Conservation (phyloP, 2,113 vertebrate species). For the Melozone crissalis region DNA sequence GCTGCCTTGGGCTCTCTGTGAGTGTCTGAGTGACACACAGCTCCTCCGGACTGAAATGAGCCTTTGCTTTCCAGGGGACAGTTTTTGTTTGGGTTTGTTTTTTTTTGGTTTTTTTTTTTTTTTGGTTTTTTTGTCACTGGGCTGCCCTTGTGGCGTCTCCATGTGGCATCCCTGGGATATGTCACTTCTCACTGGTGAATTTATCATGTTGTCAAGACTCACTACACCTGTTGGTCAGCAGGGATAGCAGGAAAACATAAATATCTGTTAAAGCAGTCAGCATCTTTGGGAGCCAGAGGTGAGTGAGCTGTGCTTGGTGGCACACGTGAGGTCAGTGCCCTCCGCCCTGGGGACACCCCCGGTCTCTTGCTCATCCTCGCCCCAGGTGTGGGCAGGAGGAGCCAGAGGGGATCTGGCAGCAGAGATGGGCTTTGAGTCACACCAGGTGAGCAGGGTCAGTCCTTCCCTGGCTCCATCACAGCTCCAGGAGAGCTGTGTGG, state of each 20-base stretch:
- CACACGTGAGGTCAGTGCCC: accelerated
- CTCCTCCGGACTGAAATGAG: not conserved
- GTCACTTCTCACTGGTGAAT: not conserved
- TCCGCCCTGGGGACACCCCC: accelerated
- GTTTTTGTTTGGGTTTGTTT: no score
- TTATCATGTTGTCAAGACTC: not conserved
- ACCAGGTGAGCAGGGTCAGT: not conserved
- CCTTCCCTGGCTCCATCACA: not conserved
- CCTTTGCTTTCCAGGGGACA: not conserved
- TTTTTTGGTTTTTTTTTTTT: no score
- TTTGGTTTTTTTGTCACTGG: not conserved
- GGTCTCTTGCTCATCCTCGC: no score
- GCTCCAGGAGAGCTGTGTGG: not conserved
- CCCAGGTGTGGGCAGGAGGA: not conserved
- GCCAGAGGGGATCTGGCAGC: not conserved
- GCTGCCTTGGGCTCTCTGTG: not conserved
- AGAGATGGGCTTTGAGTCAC: not conserved
- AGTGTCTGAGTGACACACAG: not conserved
- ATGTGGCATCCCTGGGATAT: not conserved
- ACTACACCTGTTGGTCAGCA: not conserved
- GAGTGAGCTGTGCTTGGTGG: not conserved
- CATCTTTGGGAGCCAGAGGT: not conserved
- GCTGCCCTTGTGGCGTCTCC: not conserved
- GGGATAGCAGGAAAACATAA: not conserved
- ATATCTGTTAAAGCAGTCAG: not conserved